Percentiles rank a stretch among this genome's conserved stretches.
Evolutionary conservation across 2,888 invertebrate species (phyloP).

Genomic region (Timandra comae): DNA sequence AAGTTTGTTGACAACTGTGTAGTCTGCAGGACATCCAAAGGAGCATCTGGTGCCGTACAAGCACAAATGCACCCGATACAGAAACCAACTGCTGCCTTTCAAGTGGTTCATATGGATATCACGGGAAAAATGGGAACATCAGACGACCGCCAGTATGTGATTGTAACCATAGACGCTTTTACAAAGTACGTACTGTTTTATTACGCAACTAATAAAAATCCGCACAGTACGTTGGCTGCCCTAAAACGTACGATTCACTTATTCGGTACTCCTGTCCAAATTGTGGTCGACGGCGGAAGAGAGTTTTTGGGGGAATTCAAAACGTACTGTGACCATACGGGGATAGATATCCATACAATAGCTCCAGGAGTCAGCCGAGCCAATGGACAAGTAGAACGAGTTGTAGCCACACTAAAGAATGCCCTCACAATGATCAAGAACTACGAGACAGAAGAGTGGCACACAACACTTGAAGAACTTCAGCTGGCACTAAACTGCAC

Average conservation of each 20-base stretch:
- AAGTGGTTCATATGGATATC: conserved; percentile 24
- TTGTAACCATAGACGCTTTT: conserved; percentile 20
- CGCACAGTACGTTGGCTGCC: conserved; percentile 3
- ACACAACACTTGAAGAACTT: conserved; percentile 4
- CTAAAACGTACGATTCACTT: neutral
- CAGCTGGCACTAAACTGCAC: too few species aligned
- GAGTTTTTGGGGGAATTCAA: too few species aligned
- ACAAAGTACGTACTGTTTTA: conserved; percentile 1
- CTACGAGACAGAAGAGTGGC: conserved; percentile 1
- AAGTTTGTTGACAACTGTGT: conserved; percentile 22
- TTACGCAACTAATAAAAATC: neutral
- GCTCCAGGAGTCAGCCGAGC: conserved; percentile 16
- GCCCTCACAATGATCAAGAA: conserved; percentile 25
- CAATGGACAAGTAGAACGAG: conserved; percentile 14
- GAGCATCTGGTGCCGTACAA: conserved; percentile 23
- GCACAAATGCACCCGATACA: conserved; percentile 21
- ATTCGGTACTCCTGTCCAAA: neutral
- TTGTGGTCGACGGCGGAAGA: conserved; percentile 1
- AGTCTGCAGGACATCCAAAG: conserved; percentile 23
- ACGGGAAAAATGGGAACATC: conserved; percentile 21
- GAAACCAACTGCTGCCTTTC: conserved; percentile 19
- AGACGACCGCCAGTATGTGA: conserved; percentile 16
- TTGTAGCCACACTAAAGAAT: conserved; percentile 18
- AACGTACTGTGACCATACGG: neutral
- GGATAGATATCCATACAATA: conserved; percentile 14